These are phyloP conservation scores for Kobus ellipsiprymnus DNA, from an alignment of 2,113 vertebrate genomes.

Conservation along the genomic window DNA sequence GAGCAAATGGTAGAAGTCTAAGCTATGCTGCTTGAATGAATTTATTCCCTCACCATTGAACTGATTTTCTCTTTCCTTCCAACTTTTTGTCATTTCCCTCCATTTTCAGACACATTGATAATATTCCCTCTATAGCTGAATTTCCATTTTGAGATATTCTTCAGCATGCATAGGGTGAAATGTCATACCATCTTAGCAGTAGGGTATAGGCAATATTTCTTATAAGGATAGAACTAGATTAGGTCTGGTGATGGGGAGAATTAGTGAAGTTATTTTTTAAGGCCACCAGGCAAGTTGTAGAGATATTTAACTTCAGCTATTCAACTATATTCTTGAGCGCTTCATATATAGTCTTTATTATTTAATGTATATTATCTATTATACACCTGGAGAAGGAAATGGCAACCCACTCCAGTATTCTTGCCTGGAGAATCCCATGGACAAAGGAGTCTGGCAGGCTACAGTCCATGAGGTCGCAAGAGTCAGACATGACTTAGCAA, in stretches of 20 bases:
- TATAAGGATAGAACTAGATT: neutral
- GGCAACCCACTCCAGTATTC: neutral
- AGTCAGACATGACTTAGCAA: neutral
- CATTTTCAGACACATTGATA: neutral
- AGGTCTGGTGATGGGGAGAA: neutral
- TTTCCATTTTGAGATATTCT: neutral
- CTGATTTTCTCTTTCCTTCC: neutral
- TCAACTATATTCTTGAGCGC: neutral
- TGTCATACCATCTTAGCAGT: neutral
- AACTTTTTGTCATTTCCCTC: neutral
- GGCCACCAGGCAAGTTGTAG: neutral
- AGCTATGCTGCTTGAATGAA: neutral
- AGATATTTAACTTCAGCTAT: neutral
- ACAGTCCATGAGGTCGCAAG: neutral
- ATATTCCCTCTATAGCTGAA: neutral
- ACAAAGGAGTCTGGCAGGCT: neutral
- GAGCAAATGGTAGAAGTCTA: neutral
- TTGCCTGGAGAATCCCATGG: neutral
- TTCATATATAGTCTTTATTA: conserved; percentile 7
- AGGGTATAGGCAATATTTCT: neutral
- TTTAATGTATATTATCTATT: neutral
- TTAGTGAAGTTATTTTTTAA: neutral
- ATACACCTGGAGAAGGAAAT: neutral
- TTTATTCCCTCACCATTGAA: neutral
- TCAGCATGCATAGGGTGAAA: neutral